Evolutionary conservation across 2,113 vertebrate genomes (phyloP).

Genomic region (Otolemur garnettii): DNA sequence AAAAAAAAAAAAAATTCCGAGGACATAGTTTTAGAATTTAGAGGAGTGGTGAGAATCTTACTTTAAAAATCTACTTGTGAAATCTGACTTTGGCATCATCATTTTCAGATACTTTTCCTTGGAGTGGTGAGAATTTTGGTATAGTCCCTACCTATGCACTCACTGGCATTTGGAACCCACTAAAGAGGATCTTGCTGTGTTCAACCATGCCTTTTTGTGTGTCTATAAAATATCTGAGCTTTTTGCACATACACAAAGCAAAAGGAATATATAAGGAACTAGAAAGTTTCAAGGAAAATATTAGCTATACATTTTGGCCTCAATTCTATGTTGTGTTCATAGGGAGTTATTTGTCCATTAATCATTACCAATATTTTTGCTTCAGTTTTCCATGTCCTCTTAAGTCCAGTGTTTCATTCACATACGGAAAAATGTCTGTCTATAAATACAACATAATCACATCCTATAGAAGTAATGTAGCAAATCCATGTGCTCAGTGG

Average conservation of each 20-base stretch:
- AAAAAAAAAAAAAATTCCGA: neutral
- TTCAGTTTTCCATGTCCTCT: neutral
- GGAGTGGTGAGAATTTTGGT: neutral
- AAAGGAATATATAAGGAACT: neutral
- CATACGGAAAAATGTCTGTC: neutral
- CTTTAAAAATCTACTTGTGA: neutral
- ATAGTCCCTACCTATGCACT: neutral
- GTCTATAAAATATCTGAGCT: neutral
- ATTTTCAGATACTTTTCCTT: constrained; percentile 5
- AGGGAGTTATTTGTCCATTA: neutral
- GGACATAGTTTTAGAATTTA: neutral
- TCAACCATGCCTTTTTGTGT: neutral
- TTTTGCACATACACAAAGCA: neutral
- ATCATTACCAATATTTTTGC: neutral
- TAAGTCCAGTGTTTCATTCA: neutral
- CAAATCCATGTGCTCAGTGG: neutral
- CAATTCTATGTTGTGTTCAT: neutral
- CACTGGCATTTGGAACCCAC: neutral
- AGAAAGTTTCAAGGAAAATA: neutral
- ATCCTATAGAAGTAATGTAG: neutral
- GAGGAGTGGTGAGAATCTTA: neutral
- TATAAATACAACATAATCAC: neutral
- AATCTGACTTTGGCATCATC: neutral
- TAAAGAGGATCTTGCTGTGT: neutral
- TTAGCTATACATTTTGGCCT: neutral